phyloP scores from a whole-genome alignment of 2,888 invertebrate species.

The Dryobota labecula region DNA sequence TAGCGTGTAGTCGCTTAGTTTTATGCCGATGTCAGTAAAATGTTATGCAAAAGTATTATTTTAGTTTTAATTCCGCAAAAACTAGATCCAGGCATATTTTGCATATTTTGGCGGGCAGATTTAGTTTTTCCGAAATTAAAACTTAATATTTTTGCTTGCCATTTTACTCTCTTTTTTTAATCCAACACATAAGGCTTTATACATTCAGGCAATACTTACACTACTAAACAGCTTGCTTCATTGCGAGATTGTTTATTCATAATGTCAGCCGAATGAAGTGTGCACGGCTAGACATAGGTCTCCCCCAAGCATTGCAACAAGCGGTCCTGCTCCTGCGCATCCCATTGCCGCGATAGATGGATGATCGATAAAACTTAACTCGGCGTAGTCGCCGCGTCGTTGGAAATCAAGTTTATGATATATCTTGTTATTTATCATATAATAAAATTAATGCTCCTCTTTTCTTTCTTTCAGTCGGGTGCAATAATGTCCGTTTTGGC shows the following conservation, averaged over 20 bases:
- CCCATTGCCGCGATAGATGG: neutral
- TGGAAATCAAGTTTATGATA: neutral
- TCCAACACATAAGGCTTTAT: too few species aligned
- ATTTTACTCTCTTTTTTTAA: too few species aligned
- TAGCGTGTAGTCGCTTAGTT: too few species aligned
- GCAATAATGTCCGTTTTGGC: conserved; percentile 98
- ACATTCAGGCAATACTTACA: neutral
- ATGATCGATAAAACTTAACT: neutral
- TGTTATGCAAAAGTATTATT: neutral
- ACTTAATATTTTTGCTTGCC: neutral
- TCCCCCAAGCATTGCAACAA: neutral
- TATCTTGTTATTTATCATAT: neutral
- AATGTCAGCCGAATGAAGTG: neutral
- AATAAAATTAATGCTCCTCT: conserved; percentile 2
- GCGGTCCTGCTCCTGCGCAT: neutral
- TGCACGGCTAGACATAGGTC: neutral
- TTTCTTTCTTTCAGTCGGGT: conserved; percentile 94
- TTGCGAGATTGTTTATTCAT: neutral
- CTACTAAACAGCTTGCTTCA: neutral
- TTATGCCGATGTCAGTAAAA: neutral
- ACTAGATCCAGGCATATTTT: neutral
- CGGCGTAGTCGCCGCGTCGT: neutral
- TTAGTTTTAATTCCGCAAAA: neutral
- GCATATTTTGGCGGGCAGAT: neutral
- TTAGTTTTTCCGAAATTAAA: neutral